These are phyloP conservation scores for Gila orcuttii DNA, from an alignment of 2,113 vertebrate genomes.

Conservation along the genomic window DNA sequence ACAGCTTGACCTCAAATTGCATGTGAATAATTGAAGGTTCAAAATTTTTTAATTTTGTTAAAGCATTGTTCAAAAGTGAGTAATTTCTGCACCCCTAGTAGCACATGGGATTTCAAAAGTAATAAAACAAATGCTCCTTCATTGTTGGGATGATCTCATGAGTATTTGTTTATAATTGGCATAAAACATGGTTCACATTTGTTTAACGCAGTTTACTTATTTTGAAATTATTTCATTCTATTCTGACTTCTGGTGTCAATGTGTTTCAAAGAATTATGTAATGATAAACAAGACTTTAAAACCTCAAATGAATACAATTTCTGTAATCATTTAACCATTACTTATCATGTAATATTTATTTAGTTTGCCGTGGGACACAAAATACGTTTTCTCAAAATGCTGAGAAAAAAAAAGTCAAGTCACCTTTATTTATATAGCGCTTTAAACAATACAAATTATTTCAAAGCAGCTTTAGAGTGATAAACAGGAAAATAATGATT, in stretches of 20 bases:
- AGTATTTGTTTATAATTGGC: neutral
- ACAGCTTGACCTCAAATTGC: slow-evolving; percentile 1
- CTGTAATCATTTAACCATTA: neutral
- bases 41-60: neutral
- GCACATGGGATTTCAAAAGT: neutral
- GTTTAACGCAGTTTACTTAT: neutral
- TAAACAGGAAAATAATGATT: too few species aligned
- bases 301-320: neutral
- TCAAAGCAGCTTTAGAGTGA: too few species aligned
- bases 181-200: neutral
- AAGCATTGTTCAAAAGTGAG: slow-evolving; percentile 14
- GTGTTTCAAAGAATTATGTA: neutral
- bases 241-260: neutral
- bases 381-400: too few species aligned
- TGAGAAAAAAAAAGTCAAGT: too few species aligned
- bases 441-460: too few species aligned
- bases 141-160: neutral
- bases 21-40: slow-evolving; percentile 1
- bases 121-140: neutral
- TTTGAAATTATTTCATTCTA: neutral
- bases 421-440: too few species aligned
- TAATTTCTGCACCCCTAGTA: neutral
- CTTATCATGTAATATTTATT: too few species aligned
- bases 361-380: too few species aligned
- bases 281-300: neutral